Conservation (phyloP, 2,113 vertebrate genomes). For the Mus spicilegus region DNA sequence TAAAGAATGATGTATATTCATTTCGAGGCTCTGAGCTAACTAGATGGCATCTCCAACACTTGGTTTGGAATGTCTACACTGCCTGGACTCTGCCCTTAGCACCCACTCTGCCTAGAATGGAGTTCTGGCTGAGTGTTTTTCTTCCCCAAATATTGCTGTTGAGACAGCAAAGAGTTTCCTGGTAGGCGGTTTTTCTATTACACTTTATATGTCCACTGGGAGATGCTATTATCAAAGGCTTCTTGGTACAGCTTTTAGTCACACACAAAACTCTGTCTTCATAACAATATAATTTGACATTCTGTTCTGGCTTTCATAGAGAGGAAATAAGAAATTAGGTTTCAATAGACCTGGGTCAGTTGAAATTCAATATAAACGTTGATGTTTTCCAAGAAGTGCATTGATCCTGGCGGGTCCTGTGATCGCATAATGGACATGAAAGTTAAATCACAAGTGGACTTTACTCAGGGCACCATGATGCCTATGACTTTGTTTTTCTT, state of each 20-base stretch:
- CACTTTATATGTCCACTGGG: neutral
- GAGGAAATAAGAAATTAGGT: conserved; percentile 58
- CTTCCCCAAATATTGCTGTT: neutral
- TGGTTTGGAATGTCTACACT: neutral
- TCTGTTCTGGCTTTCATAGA: conserved; percentile 21
- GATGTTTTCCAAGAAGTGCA: conserved; percentile 61
- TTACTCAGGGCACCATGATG: neutral
- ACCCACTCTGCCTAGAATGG: neutral
- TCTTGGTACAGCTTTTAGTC: neutral
- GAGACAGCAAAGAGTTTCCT: neutral
- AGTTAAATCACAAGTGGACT: conserved; percentile 47
- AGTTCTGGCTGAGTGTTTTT: neutral
- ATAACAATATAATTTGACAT: conserved; percentile 34
- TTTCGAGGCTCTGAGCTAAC: neutral
- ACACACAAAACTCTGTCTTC: neutral
- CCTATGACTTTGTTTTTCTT: neutral
- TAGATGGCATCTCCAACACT: neutral
- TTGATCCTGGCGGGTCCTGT: conserved; percentile 53
- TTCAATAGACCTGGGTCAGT: conserved; percentile 62
- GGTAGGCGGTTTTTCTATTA: neutral
- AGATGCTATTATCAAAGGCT: conserved; percentile 25
- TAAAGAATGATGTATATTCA: neutral
- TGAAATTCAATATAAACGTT: conserved; percentile 70
- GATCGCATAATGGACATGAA: conserved; percentile 54
- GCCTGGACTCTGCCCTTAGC: neutral